Percentiles rank a stretch among this genome's conserved stretches.
phyloP scores from a whole-genome alignment of 2,797 vertebrate genomes.

The Falco rusticolus region DNA sequence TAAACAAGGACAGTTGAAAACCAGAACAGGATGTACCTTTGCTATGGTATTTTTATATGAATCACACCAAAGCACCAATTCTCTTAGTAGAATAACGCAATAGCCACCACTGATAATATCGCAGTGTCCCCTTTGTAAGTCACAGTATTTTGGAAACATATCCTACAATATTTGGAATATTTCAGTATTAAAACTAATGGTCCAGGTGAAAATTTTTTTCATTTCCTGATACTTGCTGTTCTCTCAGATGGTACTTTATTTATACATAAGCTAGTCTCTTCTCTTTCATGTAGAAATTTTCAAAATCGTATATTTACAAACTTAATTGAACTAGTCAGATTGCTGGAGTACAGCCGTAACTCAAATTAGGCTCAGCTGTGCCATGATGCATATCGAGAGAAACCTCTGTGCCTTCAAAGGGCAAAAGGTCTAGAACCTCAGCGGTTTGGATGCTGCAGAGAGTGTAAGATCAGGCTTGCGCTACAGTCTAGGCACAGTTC shows the following conservation, averaged over 20 bases:
- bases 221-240: neutral
- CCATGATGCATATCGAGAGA: neutral
- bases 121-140: neutral
- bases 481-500: neutral
- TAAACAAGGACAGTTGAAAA: neutral
- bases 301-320: neutral
- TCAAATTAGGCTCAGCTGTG: neutral
- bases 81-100: neutral
- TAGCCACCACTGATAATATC: neutral
- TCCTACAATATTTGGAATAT: neutral
- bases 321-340: neutral
- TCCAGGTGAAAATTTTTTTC: fast-evolving
- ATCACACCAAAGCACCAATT: neutral
- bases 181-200: neutral
- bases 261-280: neutral
- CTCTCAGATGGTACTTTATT: neutral
- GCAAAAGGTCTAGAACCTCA: neutral
- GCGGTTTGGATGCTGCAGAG: neutral
- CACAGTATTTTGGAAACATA: neutral
- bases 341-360: neutral
- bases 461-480: neutral
- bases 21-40: neutral
- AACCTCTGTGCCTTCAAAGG: neutral
- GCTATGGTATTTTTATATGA: neutral
- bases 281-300: neutral